These are phyloP conservation scores for Eumaeus atala DNA, from an alignment of 1,140 invertebrate genomes.

Conservation along the genomic window DNA sequence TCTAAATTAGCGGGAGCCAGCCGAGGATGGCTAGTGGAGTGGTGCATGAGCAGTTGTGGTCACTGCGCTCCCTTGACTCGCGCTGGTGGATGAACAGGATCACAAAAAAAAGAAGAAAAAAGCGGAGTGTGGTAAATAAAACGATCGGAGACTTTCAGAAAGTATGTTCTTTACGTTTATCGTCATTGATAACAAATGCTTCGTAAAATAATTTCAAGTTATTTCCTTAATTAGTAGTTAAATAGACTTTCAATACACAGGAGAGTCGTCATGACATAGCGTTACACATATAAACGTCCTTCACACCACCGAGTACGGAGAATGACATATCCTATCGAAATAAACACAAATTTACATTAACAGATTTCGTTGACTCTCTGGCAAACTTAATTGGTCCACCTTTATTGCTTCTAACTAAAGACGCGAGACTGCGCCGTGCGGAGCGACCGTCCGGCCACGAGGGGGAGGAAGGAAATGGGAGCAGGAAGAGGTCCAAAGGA, in stretches of 20 bases:
- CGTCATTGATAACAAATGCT: constrained; percentile 23
- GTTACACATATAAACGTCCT: constrained; percentile 1
- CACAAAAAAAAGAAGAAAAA: no score
- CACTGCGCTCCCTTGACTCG: no score
- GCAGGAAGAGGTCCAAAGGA: no score
- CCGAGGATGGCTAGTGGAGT: no score
- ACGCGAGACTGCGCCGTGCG: constrained; percentile 25
- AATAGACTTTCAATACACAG: constrained; percentile 19
- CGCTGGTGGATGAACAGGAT: no score
- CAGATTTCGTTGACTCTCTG: constrained; percentile 66
- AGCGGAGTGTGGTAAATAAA: no score
- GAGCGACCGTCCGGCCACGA: constrained; percentile 19
- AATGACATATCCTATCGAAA: constrained; percentile 22
- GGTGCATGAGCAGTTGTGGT: no score
- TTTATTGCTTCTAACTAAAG: constrained; percentile 66
- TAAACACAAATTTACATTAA: constrained; percentile 49
- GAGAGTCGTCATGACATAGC: constrained; percentile 12
- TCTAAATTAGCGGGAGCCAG: no score
- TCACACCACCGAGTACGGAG: not conserved
- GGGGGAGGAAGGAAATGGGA: constrained; percentile 16
- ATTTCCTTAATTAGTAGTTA: constrained; percentile 25
- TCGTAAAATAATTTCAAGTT: constrained; percentile 23
- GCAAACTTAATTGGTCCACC: constrained; percentile 70
- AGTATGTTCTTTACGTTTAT: constrained; percentile 25
- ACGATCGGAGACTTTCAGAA: constrained; percentile 23